Base-by-base conservation (phyloP, 2,888 invertebrate genomes). In the Spisula subtruncata region DNA sequence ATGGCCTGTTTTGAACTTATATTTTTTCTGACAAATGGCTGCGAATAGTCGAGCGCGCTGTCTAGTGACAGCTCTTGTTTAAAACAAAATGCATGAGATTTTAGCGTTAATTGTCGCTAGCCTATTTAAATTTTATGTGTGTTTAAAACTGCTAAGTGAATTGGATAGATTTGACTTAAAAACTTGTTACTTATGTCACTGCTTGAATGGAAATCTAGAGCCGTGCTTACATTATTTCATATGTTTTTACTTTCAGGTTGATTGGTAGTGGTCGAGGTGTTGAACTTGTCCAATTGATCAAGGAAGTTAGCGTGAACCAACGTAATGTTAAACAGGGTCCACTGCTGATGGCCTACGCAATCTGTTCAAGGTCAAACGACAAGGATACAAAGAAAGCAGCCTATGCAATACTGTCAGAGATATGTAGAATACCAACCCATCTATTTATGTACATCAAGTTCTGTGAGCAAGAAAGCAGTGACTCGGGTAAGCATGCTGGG, bases 271-370 rank as follows among this genome's bases (percentile, higher is more conserved):
- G 95, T 8, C 94, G 94, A 41, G 97, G 96, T 8, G 87, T 83
- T 25, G 93, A 96, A 82, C 95, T 96, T 18, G 95, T 97, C 18
- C 81, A 94, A 6, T 94, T 95, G 56, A 92, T 97, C 1, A 91
- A 93, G 32, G 94, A 95, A 10, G 94, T 97, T 87, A 96, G 96
- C 41, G 81, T 94, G 6, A 94, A 94, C 8, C 96, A 96, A 12
- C 92, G 97, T 18, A 96, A 97, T 82, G 97, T 98, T 20, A 95
- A 95, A 84, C 95, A 96, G 90, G 92, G 93, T 75, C 86, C 94
- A 5, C 96, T 91, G 5, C 14, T 94, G 48, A 90, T 83, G 35
- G 93, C 93, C 0, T 86, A 92, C 25, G 93, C 94, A 5, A 60
- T 94, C 12, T 93, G 92, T 88, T 89, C 91, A 4, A 81, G 94